These are phyloP conservation scores for Drosophila pallidifrons DNA, from an alignment of 1,140 invertebrate genomes.

Conservation along the genomic window DNA sequence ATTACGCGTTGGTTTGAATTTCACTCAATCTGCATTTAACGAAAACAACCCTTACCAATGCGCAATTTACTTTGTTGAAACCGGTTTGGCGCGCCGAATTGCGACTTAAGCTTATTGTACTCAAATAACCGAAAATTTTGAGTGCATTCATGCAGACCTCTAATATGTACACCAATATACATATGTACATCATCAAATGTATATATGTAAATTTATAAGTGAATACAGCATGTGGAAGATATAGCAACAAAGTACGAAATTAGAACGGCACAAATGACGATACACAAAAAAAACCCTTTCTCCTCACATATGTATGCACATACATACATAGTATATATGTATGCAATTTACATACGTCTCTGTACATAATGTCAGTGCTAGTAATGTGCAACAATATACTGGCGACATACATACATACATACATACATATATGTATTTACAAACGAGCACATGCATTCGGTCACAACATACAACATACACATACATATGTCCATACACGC, in stretches of 20 bases:
- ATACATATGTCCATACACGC: conserved; percentile 1
- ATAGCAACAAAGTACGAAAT: conserved; percentile 7
- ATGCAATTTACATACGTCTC: conserved; percentile 4
- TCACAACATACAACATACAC: conserved; percentile 8
- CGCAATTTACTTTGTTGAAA: no score
- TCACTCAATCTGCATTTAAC: no score
- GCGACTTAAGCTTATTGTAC: no score
- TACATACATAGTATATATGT: not conserved
- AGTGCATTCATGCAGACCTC: no score
- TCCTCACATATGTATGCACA: not conserved
- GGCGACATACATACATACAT: not conserved
- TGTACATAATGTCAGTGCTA: no score
- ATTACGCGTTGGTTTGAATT: no score
- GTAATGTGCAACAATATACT: not conserved
- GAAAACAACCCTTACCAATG: no score
- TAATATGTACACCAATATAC: conserved; percentile 19
- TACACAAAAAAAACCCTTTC: not conserved
- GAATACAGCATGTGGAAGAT: no score
- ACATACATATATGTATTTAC: not conserved
- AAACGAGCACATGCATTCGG: conserved; percentile 37
- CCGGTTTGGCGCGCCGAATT: no score
- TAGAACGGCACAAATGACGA: conserved; percentile 20
- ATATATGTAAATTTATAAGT: not conserved
- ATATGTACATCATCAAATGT: conserved; percentile 11
- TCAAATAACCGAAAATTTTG: no score